Percentiles rank a stretch among this genome's conserved stretches.
These are phyloP conservation scores for Acanthiza pusilla DNA, from an alignment of 2,797 vertebrate genomes.

Conservation along the genomic window DNA sequence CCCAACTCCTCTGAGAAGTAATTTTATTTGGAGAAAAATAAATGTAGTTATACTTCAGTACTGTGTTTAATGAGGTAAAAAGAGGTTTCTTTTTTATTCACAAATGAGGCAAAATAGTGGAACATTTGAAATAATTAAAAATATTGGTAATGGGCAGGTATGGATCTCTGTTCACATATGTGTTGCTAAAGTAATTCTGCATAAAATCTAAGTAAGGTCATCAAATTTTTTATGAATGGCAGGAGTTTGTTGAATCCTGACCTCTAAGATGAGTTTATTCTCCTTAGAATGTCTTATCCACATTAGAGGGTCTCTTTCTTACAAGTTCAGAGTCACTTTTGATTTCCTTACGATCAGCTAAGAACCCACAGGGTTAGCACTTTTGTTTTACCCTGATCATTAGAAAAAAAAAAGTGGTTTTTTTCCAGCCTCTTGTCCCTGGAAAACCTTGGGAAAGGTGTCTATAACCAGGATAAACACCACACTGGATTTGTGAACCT, in stretches of 20 bases:
- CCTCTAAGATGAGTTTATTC: neutral
- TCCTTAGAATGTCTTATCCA: neutral
- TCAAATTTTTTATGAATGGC: neutral
- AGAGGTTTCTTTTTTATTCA: neutral
- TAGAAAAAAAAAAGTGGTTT: neutral
- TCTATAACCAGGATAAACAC: neutral
- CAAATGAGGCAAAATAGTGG: neutral
- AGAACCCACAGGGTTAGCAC: neutral
- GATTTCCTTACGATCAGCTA: neutral
- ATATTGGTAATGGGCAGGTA: neutral
- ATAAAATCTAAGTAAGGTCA: accelerated
- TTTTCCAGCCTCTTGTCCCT: neutral
- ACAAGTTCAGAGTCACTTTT: neutral
- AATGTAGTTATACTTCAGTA: neutral
- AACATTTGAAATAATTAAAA: neutral
- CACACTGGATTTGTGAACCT: neutral
- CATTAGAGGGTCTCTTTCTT: neutral
- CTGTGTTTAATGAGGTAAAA: accelerated
- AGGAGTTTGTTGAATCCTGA: neutral
- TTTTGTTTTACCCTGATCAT: neutral
- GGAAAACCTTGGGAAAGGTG: neutral
- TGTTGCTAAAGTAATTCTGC: neutral
- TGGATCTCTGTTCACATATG: accelerated
- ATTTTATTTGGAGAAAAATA: neutral
- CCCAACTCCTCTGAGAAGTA: neutral